Percentiles rank a stretch among this genome's conserved stretches.
Conservation (phyloP, 2,797 vertebrate genomes). For the Phrynocephalus vlangalii region DNA sequence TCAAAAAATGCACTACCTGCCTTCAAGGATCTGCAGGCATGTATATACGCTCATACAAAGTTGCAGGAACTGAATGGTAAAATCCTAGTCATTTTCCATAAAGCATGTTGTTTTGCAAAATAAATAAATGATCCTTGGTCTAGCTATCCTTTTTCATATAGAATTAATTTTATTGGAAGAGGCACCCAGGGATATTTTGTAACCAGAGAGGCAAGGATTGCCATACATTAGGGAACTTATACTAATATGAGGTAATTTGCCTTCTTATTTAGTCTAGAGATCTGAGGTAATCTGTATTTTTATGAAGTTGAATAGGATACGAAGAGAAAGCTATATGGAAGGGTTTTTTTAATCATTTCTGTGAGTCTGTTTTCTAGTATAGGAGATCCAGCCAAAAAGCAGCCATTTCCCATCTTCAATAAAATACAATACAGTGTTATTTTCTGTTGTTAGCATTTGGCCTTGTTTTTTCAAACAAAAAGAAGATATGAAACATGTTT, state of each 20-base stretch:
- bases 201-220: neutral
- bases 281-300: conserved; percentile 8
- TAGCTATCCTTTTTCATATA: neutral
- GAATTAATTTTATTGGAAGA: conserved; percentile 20
- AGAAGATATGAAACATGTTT: neutral
- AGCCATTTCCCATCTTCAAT: too few relatives aligned
- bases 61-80: neutral
- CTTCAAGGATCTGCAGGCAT: neutral
- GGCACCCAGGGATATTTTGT: neutral
- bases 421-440: neutral
- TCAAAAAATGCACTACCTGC: neutral
- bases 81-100: neutral
- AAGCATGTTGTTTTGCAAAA: too few relatives aligned
- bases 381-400: neutral
- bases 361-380: neutral
- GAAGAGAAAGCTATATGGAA: conserved; percentile 6
- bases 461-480: conserved; percentile 10
- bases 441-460: neutral
- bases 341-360: conserved; percentile 4
- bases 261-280: conserved; percentile 2
- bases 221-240: neutral
- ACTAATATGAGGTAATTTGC: neutral
- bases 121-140: neutral
- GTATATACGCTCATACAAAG: neutral
- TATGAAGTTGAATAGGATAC: conserved; percentile 15